Base-by-base conservation (phyloP, 2,888 invertebrate genomes). In the Acleris laterana region DNA sequence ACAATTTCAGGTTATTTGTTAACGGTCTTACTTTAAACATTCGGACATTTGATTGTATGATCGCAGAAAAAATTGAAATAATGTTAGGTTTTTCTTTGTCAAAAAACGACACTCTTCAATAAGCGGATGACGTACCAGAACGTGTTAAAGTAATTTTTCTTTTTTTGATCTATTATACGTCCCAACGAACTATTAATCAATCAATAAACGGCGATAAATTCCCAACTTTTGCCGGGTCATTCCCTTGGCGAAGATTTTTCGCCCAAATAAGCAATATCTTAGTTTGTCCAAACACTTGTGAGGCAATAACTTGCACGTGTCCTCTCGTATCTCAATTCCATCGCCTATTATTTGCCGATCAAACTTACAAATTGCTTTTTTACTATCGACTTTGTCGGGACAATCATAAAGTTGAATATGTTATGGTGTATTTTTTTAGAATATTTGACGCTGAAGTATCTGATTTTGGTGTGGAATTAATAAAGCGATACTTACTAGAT, bases 261-360 rank as follows among this genome's bases (percentile, higher is more conserved):
- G 81, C 81, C 79, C 85, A 84, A 88, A 87, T 88, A 87, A 88
- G 88, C 89, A 89, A 90, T 90, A 88, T 86, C 83, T 78, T 83
- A 85, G 84, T 88, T 85, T 87, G 87, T 84, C 83, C 89, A 90
- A 89, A 90, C 89, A 90, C 91, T 90, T 85, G 86, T 81, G 85
- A 84, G 82, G 86, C 89, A 90, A 91, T 91, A 90, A 89, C 84
- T 77, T 78, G 87, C 91, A 90, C 91, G 90, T 91, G 91, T 85
- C 86, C 77, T 80, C 73, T 80, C 82, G 84, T 90, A 89, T 89
- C 89, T 89, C 90, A 90, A 90, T 91, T 87, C 85, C 86, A 90
- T 88, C 77, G 77, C 75, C 77, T 76, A 78, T 79, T 77, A 79
- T 79, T 76, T 83, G 78, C 81, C 81, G 80, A 79, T 75, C 72